Percentiles rank a stretch among this genome's conserved stretches.
Conservation (phyloP, 1,140 invertebrate species). For the Camponotus vicinus region DNA sequence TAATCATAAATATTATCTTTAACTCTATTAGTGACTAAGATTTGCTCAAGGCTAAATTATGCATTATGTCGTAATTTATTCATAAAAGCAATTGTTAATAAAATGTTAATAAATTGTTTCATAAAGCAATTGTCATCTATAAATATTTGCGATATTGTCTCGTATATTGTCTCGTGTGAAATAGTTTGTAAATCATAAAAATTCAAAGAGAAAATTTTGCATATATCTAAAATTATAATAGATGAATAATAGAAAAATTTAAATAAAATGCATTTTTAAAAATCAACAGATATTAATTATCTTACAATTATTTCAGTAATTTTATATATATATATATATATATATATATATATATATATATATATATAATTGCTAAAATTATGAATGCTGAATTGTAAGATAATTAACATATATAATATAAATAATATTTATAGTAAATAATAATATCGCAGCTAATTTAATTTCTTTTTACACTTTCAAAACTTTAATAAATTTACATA, state of each 20-base stretch:
- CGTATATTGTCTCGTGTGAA: background rate
- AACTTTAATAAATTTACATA: background rate
- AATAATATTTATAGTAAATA: background rate
- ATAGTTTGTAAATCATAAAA: background rate
- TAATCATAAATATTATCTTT: conserved; percentile 6
- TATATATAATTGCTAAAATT: no score
- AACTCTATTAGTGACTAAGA: background rate
- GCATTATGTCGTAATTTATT: conserved; percentile 1
- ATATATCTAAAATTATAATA: background rate
- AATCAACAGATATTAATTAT: background rate
- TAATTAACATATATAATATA: background rate
- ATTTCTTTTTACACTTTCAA: background rate
- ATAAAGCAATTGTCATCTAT: no score
- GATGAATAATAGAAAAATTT: background rate
- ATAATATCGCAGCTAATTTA: background rate
- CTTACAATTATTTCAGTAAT: conserved; percentile 8
- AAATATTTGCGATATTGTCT: no score
- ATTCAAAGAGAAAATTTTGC: background rate
- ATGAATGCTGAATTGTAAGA: no score
- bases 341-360: no score
- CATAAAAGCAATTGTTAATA: background rate
- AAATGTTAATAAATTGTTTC: no score
- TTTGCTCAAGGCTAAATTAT: background rate
- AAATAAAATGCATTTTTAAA: background rate
- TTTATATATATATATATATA: no score